Conservation (phyloP, 37 sponge, comb jelly and placozoan genomes). For the Spongia lamella region DNA sequence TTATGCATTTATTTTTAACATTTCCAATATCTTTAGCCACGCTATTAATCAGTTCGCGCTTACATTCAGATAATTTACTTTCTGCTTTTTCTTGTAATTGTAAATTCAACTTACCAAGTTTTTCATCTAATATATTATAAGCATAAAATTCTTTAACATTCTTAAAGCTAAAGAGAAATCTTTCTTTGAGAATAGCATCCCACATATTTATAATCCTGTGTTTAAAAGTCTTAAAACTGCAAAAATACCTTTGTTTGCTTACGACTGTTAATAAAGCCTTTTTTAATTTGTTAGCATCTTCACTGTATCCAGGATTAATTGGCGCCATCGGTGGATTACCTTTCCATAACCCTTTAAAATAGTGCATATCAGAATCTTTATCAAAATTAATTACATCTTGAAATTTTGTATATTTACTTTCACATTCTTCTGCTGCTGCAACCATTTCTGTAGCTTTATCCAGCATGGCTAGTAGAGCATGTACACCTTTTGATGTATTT, state of each 20-base stretch:
- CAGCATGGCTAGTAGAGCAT: neutral
- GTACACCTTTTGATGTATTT: conserved; percentile 14
- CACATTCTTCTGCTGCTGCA: conserved; percentile 17
- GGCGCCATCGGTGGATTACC: conserved; percentile 49
- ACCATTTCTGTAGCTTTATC: conserved; percentile 25
- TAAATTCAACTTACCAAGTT: conserved; percentile 17
- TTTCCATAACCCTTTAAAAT: conserved; percentile 37
- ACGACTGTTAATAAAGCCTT: no score
- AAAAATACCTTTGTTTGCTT: no score
- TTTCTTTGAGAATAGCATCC: conserved; percentile 38
- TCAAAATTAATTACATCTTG: conserved; percentile 42
- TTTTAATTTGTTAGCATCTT: conserved; percentile 5
- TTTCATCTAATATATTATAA: conserved; percentile 7
- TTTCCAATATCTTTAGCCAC: neutral
- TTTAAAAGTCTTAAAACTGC: neutral
- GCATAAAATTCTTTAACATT: conserved; percentile 23
- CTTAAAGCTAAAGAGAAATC: conserved; percentile 38
- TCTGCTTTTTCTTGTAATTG: conserved; percentile 4
- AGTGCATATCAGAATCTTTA: conserved; percentile 24
- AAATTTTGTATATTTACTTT: conserved; percentile 11
- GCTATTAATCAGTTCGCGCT: neutral
- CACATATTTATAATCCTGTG: conserved; percentile 3
- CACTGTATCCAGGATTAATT: conserved; percentile 24
- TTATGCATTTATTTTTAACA: neutral
- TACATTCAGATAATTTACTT: neutral